Evolutionary conservation across 2,797 vertebrate genomes (phyloP).

Genomic region (Hafferia zeledoni): DNA sequence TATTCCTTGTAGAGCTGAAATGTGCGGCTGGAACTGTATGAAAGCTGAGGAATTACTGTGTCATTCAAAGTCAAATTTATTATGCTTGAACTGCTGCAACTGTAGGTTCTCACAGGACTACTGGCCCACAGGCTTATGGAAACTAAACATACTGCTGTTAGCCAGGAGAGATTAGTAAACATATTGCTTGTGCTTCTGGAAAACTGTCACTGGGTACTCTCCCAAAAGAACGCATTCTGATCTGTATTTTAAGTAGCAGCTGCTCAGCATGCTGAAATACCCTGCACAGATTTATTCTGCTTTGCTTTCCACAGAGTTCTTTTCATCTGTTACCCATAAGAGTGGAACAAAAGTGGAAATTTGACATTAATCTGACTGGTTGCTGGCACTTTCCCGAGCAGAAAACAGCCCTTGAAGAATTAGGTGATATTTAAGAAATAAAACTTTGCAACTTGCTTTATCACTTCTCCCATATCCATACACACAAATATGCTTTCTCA

Average conservation of each 20-base stretch:
- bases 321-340: slow-evolving; percentile 9
- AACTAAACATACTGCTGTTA: background rate
- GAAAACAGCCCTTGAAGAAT: background rate
- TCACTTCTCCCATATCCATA: background rate
- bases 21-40: background rate
- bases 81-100: slow-evolving; percentile 21
- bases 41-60: slow-evolving; percentile 38
- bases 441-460: background rate
- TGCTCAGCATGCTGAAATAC: slow-evolving; percentile 40
- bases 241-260: slow-evolving; percentile 52
- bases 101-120: slow-evolving; percentile 31
- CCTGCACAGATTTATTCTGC: background rate
- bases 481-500: background rate
- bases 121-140: slow-evolving; percentile 43
- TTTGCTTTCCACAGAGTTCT: background rate
- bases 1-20: slow-evolving; percentile 16
- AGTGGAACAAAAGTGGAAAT: background rate
- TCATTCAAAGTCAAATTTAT: slow-evolving; percentile 25
- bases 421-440: background rate
- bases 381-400: background rate
- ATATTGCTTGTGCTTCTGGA: slow-evolving; percentile 52
- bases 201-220: background rate
- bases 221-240: slow-evolving; percentile 39
- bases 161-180: slow-evolving; percentile 51
- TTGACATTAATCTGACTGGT: slow-evolving; percentile 4